Evolutionary conservation across 2,797 vertebrate genomes (phyloP).

Genomic region (Cirrhinus mrigala): DNA sequence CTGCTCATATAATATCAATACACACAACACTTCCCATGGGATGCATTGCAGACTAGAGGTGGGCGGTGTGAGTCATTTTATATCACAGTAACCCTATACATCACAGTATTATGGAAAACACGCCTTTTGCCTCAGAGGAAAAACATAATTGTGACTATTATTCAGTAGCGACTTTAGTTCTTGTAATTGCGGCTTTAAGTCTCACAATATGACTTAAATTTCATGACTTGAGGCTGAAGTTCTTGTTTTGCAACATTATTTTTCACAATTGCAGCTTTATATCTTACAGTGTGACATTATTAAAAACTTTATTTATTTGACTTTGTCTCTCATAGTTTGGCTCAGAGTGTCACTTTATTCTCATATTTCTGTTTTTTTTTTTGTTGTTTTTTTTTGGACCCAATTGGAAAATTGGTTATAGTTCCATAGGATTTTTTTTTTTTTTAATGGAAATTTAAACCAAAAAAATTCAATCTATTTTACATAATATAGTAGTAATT

Average conservation of each 20-base stretch:
- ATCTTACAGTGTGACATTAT: background rate
- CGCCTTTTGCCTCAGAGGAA: slow-evolving; percentile 44
- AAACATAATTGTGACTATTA: background rate
- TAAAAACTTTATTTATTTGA: background rate
- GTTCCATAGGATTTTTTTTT: background rate
- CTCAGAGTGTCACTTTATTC: background rate
- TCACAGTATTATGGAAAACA: slow-evolving; percentile 7
- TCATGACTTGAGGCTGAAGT: background rate
- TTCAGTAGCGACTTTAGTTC: background rate
- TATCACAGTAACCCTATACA: slow-evolving; percentile 17
- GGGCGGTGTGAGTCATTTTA: background rate
- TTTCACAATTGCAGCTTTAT: background rate
- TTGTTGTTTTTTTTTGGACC: background rate
- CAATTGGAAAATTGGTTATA: background rate
- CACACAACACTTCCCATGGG: slow-evolving; percentile 24
- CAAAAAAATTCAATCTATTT: background rate
- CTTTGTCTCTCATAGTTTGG: background rate
- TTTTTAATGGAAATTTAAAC: background rate
- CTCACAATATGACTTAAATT: background rate
- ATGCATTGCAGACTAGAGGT: background rate
- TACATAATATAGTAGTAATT: background rate
- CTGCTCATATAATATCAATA: slow-evolving; percentile 42
- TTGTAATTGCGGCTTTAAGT: background rate
- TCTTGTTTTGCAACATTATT: background rate
- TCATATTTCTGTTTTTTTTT: too few relatives aligned